These are phyloP conservation scores for Magallana angulata DNA, from an alignment of 1,140 invertebrate species.

Conservation along the genomic window DNA sequence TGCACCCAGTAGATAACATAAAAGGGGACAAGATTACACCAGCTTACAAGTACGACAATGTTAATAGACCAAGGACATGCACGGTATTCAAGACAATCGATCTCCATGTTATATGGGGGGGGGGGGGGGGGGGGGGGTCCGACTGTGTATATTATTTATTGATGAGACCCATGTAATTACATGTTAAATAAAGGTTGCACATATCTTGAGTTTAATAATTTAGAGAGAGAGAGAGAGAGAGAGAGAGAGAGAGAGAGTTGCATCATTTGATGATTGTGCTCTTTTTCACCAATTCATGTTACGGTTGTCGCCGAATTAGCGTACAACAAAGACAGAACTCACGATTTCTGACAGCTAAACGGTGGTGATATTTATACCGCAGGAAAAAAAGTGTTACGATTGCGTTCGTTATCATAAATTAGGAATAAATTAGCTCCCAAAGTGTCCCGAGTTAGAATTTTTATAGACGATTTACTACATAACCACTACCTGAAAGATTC, in stretches of 20 bases:
- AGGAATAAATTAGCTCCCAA: conserved; percentile 8
- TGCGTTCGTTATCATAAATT: conserved; percentile 22
- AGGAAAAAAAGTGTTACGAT: not conserved
- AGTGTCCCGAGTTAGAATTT: not conserved
- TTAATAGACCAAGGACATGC: not conserved
- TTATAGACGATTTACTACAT: not conserved
- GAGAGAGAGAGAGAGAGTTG: not conserved
- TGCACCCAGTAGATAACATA: too few relatives aligned
- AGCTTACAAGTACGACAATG: not conserved
- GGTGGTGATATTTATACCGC: not conserved
- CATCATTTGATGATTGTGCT: not conserved
- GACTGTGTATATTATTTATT: not conserved
- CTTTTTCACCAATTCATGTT: not conserved
- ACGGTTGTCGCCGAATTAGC: conserved; percentile 12
- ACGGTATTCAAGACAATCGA: not conserved
- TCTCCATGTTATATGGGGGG: not conserved
- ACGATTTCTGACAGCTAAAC: not conserved
- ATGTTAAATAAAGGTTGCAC: not conserved
- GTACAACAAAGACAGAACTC: not conserved
- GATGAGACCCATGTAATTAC: not conserved
- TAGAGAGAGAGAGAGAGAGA: not conserved
- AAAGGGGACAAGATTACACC: too few relatives aligned
- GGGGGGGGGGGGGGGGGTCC: not conserved
- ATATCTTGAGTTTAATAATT: not conserved
- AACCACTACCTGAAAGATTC: not conserved